Conservation (phyloP, 1,140 invertebrate species). For the Drosophila setifemur region DNA sequence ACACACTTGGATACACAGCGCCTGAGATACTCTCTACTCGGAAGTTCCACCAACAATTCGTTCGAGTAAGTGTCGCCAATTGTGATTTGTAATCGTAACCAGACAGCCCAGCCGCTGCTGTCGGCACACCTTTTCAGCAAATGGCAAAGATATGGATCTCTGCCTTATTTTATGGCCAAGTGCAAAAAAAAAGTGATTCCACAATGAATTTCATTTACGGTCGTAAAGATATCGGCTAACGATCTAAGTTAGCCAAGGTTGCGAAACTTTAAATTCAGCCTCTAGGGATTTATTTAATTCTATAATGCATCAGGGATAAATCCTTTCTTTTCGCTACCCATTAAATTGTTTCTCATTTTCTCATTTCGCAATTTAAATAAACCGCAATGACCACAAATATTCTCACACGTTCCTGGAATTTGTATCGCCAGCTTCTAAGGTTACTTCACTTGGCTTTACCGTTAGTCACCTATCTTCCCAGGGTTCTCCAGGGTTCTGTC, state of each 20-base stretch:
- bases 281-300: not conserved
- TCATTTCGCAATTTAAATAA: not conserved
- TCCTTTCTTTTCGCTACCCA: too few relatives aligned
- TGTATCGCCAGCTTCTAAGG: constrained; percentile 21
- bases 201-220: constrained; percentile 9
- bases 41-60: constrained; percentile 60
- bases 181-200: not conserved
- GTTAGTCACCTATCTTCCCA: constrained; percentile 41
- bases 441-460: constrained; percentile 48
- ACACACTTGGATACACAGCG: constrained; percentile 66
- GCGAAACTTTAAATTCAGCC: too few relatives aligned
- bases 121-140: constrained; percentile 26
- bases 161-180: constrained; percentile 10
- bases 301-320: too few relatives aligned
- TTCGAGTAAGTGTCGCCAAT: constrained; percentile 60
- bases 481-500: constrained; percentile 4
- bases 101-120: not conserved
- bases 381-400: not conserved
- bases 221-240: constrained; percentile 38
- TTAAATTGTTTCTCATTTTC: too few relatives aligned
- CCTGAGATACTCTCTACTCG: constrained; percentile 43
- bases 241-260: constrained; percentile 8
- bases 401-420: constrained; percentile 29
- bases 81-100: constrained; percentile 8
- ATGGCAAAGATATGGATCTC: constrained; percentile 35